A percentile compares a stretch with the other conserved stretches of the same genome.
These are phyloP conservation scores for Actinia equina DNA, from an alignment of 64 coral and sea anemone species.

Conservation along the genomic window DNA sequence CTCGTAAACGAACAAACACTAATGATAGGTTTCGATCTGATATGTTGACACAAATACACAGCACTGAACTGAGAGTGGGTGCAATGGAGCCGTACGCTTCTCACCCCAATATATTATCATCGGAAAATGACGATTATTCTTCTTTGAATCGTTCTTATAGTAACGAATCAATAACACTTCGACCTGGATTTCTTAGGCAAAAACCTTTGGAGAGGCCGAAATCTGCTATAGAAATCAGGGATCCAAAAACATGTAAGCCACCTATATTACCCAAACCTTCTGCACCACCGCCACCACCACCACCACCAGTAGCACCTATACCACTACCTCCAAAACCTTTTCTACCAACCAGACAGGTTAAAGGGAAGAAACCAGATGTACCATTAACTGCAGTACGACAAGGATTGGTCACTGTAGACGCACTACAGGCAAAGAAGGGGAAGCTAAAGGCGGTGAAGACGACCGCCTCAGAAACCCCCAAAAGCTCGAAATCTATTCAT, in stretches of 20 bases:
- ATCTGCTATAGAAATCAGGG: constrained; percentile 6
- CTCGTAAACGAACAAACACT: neutral
- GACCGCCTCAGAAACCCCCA: neutral
- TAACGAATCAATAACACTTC: neutral
- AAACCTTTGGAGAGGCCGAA: constrained; percentile 18
- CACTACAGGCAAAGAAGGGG: constrained; percentile 28
- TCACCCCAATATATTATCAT: neutral
- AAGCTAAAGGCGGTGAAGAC: constrained; percentile 26
- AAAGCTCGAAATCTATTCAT: constrained; percentile 9
- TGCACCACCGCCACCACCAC: neutral
- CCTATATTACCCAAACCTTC: neutral
- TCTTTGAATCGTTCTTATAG: neutral
- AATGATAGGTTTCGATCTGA: neutral
- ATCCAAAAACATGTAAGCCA: neutral
- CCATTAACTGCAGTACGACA: constrained; percentile 15
- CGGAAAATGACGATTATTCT: neutral
- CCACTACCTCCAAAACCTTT: neutral
- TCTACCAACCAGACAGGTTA: neutral
- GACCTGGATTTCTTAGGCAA: neutral
- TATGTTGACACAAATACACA: constrained; percentile 5
- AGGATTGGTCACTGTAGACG: constrained; percentile 47
- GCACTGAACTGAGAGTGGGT: neutral
- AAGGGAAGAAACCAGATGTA: neutral
- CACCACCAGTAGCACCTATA: neutral
- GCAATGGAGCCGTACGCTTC: neutral